Evolutionary conservation across 1,140 invertebrate species (phyloP).

Genomic region (Trinorchestia longiramus): DNA sequence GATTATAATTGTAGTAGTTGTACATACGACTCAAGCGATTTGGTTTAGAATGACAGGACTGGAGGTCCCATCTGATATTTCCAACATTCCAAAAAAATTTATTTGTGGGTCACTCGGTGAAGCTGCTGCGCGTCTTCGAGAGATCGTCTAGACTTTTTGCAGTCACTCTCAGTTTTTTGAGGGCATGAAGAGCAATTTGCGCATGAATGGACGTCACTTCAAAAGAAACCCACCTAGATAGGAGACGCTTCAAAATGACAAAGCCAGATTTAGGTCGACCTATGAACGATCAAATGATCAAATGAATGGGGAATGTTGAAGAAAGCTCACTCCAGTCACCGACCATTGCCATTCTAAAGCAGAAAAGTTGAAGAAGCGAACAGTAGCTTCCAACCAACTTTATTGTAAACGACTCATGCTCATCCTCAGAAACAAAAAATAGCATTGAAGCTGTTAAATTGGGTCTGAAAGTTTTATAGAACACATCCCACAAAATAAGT

Average conservation of each 20-base stretch:
- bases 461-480: background rate
- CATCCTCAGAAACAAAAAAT: background rate
- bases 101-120: constrained; percentile 34
- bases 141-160: background rate
- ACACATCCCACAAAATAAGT: background rate
- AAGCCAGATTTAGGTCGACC: constrained; percentile 6
- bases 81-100: background rate
- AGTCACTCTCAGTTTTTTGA: background rate
- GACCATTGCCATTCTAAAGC: background rate
- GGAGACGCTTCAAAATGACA: background rate
- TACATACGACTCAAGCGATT: no score
- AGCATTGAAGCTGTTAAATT: background rate
- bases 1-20: no score
- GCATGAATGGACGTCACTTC: background rate
- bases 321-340: background rate
- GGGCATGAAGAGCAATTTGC: constrained; percentile 40
- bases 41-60: background rate
- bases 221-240: constrained; percentile 6
- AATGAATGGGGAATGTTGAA: background rate
- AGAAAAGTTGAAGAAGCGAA: background rate
- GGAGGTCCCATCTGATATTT: background rate
- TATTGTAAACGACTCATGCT: background rate
- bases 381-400: background rate
- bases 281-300: background rate
- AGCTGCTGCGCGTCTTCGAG: background rate